Evolutionary conservation across 2,888 invertebrate genomes (phyloP), one percentile per base, ranked within the genome.

Genomic region (Dilophus febrilis): DNA sequence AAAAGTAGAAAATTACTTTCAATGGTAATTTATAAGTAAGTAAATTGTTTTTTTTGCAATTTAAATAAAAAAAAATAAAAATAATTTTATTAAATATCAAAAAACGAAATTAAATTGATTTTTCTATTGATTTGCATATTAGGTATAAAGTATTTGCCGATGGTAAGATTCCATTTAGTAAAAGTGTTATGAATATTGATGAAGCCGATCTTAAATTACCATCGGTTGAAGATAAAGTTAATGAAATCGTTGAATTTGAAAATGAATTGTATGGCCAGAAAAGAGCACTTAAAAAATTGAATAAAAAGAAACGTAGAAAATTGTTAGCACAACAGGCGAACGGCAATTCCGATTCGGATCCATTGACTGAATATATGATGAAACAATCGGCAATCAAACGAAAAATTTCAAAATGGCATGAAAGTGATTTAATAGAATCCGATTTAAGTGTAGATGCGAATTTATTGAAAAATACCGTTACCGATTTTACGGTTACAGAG

Each of bases 141-240:
- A 79, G 78, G 35, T 78, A 76, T 53, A 66, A 66, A 45, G 61
- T 67, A 49, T 56, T 79, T 12, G 59, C 72, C 0, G 54, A 61
- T 7, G 76, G 77, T 7, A 59, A 65, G 40, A 84, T 80, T 58
- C 85, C 85, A 0, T 57, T 83, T 11, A 75, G 72, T 2, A 61
- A 76, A 2, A 69, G 71, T 45, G 61, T 64, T 42, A 56, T 75
- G 41, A 37, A 58, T 61, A 3, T 51, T 63, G 17, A 57, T 59
- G 3, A 58, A 59, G 53, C 57, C 42, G 49, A 46, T 6, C 46
- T 44, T 36, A 48, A 30, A 19, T 53, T 48, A 31, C 51, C 56
- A 33, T 55, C 45, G 47, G 44, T 57, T 34, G 55, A 55, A 19
- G 54, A 56, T 35, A 64, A 59, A 42, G 59, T 57, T 0, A 41